Evolutionary conservation across 1,140 invertebrate genomes (phyloP).

Genomic region (Epicauta chinensis): DNA sequence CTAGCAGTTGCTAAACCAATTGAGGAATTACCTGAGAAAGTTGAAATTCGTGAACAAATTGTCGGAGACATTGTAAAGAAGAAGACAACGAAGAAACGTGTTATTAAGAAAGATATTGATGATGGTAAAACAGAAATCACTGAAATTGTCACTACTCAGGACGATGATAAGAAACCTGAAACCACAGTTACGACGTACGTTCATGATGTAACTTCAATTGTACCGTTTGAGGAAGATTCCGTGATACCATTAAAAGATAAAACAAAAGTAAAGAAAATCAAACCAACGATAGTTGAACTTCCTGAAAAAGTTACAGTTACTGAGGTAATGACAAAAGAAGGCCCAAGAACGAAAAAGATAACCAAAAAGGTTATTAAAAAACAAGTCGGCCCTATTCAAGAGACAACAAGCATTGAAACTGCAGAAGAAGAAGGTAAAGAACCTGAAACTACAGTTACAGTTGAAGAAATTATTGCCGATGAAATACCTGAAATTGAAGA

Average conservation of each 20-base stretch:
- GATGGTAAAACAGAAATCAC: slow-evolving; percentile 28
- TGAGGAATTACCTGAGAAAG: slow-evolving; percentile 38
- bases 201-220: slow-evolving; percentile 3
- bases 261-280: slow-evolving; percentile 16
- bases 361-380: slow-evolving; percentile 40
- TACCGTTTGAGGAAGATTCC: slow-evolving; percentile 4
- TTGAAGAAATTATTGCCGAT: slow-evolving; percentile 36
- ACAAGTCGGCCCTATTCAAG: slow-evolving; percentile 20
- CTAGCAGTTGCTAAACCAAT: slow-evolving; percentile 35
- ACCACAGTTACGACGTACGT: slow-evolving; percentile 23
- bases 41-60: slow-evolving; percentile 35
- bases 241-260: slow-evolving; percentile 19
- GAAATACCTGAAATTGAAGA: slow-evolving; percentile 39
- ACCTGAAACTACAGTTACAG: slow-evolving; percentile 37
- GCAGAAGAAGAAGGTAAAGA: slow-evolving; percentile 34
- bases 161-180: slow-evolving; percentile 29
- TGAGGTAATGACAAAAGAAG: slow-evolving; percentile 19
- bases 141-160: slow-evolving; percentile 35
- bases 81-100: slow-evolving; percentile 33
- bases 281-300: slow-evolving; percentile 20
- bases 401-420: slow-evolving; percentile 32
- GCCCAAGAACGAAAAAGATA: slow-evolving; percentile 31
- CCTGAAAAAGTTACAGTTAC: slow-evolving; percentile 25
- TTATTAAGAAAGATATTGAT: slow-evolving; percentile 27
- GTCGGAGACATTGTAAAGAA: slow-evolving; percentile 34